These are phyloP conservation scores for Rhinoptilus africanus DNA, from an alignment of 2,113 vertebrate genomes.

Conservation along the genomic window DNA sequence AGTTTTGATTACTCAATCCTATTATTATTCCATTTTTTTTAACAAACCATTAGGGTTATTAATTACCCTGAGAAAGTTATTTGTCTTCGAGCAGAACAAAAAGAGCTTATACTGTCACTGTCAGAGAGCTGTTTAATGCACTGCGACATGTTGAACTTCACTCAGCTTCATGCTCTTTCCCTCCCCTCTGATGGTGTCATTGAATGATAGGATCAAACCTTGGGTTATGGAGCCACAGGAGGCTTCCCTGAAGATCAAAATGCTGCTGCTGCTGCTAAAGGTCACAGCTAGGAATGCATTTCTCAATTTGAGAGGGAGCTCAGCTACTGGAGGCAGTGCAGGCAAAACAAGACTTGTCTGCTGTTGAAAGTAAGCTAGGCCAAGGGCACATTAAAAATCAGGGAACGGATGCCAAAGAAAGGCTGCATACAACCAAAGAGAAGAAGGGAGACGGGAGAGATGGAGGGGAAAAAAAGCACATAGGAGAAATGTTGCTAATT, in stretches of 20 bases:
- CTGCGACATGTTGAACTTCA: background rate
- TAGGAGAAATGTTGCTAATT: background rate
- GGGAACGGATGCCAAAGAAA: background rate
- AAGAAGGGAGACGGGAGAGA: background rate
- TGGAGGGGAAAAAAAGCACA: rapidly evolving
- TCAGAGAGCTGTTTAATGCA: background rate
- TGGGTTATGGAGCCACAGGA: background rate
- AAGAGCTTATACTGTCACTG: background rate
- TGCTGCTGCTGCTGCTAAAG: background rate
- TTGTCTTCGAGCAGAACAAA: slow-evolving; percentile 31
- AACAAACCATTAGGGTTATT: slow-evolving; percentile 29
- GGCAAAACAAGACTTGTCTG: background rate
- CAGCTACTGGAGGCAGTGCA: background rate
- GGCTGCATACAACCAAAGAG: background rate
- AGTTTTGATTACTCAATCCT: slow-evolving; percentile 52
- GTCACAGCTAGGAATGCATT: slow-evolving; percentile 6
- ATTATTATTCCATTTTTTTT: slow-evolving; percentile 43
- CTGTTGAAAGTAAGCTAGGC: background rate
- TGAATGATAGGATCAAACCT: background rate
- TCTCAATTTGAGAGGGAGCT: background rate
- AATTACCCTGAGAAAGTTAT: slow-evolving; percentile 50
- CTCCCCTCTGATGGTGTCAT: background rate
- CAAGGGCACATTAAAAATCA: background rate
- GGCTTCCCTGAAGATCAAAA: background rate
- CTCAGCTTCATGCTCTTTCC: background rate